phyloP scores from a whole-genome alignment of 2,113 vertebrate species.

The Mesembrinibis cayennensis region DNA sequence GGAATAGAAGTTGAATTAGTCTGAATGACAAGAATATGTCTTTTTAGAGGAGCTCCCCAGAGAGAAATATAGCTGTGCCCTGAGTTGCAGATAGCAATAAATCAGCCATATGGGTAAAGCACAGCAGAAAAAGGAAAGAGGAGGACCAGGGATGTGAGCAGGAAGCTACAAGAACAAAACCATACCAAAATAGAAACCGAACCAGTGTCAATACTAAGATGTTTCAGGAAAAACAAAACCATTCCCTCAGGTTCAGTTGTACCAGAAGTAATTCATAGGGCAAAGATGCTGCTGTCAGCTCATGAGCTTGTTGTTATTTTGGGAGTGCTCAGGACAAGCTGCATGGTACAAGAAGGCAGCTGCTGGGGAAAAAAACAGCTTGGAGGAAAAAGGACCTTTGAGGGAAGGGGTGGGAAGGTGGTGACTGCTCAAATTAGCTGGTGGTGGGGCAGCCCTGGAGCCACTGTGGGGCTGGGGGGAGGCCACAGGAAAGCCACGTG shows the following conservation, averaged over 20 bases:
- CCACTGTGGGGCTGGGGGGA: background rate
- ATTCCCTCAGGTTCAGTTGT: background rate
- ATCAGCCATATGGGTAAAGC: background rate
- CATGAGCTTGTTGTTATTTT: background rate
- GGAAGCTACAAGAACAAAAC: background rate
- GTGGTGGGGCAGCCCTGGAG: background rate
- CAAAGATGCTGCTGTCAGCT: background rate
- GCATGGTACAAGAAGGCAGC: background rate
- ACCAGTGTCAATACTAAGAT: background rate
- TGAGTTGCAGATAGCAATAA: background rate
- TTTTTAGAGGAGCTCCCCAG: constrained; percentile 11
- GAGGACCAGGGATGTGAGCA: background rate
- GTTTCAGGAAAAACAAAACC: background rate
- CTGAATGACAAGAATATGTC: constrained; percentile 6
- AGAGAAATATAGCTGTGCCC: background rate
- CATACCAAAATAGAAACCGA: background rate
- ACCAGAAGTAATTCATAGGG: background rate
- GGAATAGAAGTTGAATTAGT: constrained; percentile 12
- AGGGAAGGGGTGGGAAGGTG: background rate
- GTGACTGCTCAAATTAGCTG: background rate
- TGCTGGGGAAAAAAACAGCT: background rate
- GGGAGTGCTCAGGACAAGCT: background rate
- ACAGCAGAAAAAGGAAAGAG: background rate
- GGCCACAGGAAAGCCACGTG: background rate
- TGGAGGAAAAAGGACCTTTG: background rate